Evolutionary conservation across 2,888 invertebrate species (phyloP).

Genomic region (Tromatobia lineatoria): DNA sequence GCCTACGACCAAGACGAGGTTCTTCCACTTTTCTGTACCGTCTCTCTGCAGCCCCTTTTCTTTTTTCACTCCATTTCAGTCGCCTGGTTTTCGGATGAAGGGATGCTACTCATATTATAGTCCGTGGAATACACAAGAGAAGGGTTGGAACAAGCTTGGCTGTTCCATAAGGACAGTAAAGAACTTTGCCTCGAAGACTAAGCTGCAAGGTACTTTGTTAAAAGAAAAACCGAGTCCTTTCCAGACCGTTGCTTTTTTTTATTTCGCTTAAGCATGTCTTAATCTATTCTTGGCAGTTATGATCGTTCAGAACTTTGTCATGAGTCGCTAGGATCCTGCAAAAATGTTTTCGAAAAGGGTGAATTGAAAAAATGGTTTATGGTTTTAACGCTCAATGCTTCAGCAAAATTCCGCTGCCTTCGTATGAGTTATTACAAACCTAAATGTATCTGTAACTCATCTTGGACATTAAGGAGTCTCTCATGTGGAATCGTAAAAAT

Average conservation of each 20-base stretch:
- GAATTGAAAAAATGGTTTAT: too few relatives aligned
- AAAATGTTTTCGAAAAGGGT: not conserved
- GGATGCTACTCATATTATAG: constrained; percentile 18
- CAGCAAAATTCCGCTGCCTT: too few relatives aligned
- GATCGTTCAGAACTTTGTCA: not conserved
- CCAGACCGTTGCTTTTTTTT: not conserved
- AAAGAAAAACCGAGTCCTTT: not conserved
- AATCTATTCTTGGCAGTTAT: not conserved
- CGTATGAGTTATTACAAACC: too few relatives aligned
- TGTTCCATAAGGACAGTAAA: not conserved
- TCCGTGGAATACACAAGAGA: not conserved
- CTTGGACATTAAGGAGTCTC: not conserved
- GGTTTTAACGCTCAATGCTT: too few relatives aligned
- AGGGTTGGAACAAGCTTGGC: not conserved
- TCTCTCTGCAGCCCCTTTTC: constrained; percentile 1
- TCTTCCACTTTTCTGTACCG: constrained; percentile 24
- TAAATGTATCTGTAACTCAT: not conserved
- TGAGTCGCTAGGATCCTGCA: too few relatives aligned
- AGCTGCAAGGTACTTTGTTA: not conserved
- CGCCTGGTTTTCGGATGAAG: constrained; percentile 11
- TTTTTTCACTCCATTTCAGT: constrained; percentile 26
- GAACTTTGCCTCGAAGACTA: not conserved
- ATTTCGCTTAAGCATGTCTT: not conserved
- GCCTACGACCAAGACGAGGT: constrained; percentile 38
- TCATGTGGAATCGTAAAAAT: not conserved